Base-by-base conservation (phyloP, 1,140 invertebrate species). In the Nasonia longicornis region DNA sequence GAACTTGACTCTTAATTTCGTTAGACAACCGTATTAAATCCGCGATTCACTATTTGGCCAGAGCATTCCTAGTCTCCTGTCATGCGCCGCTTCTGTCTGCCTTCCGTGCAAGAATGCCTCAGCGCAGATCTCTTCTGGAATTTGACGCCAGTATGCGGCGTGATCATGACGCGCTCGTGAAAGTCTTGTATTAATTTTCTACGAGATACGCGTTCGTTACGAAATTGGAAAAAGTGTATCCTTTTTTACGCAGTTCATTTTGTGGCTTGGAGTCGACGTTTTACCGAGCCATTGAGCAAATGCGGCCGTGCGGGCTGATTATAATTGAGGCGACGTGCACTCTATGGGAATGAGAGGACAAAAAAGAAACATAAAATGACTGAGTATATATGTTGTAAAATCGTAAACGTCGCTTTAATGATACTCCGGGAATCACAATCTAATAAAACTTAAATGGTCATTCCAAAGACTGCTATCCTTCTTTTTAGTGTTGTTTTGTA, bases 31-130 rank as follows among this genome's bases (percentile, higher is more conserved):
- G 3, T 6, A 29, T 31, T 52, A 58, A 42, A 42, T 42, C 10
- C 7, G 38, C 7, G 38, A 10, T 42, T 10, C 38, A 42, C 38
- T 8, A 42, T 29, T 64, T 35, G 26, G 26, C 22, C 14, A 14
- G 78, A 66, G 82, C 84, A 83, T 85, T 86, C 83, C 52, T 82
- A 77, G 80, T 76, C 80, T 86, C 81, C 77, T 78, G 79, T 80
- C 80, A 83, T 83, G 83, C 83, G 83, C 82, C 79, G 80, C 84
- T 80, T 81, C 82, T 79, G 22, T 10, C 11, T 79, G 81, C 52
- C 79, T 84, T 83, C 84, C 83, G 83, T 85, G 82, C 75, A 83
- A 76, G 85, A 85, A 86, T 86, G 83, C 79, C 63, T 79, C 71
- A 16, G 67, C 83, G 67, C 77, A 75, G 31, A 20, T 75, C 38